Evolutionary conservation across 1,140 invertebrate genomes (phyloP), one percentile per base, ranked within the genome.

Genomic region (Galendromus occidentalis): DNA sequence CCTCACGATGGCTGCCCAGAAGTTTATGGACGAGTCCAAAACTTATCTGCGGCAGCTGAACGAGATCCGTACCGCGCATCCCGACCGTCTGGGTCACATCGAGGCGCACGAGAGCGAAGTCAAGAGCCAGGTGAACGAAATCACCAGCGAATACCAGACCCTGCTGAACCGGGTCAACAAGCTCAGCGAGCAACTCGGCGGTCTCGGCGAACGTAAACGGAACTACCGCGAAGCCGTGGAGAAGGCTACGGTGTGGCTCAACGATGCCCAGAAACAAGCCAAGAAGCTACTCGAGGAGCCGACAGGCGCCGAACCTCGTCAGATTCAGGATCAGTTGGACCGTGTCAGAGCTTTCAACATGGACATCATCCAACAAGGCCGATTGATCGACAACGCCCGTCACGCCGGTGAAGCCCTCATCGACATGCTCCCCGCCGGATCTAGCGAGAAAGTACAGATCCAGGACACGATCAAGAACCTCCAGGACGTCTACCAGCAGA

Each of bases 1-100:
- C 74, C 90, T 94, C 66, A 91, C 88, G 1, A 92, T 95, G 85
- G 84, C 88, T 0, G 88, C 88, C 0, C 89, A 94, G 76, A 93
- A 93, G 75, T 95, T 93, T 75, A 82, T 91, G 42, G 89, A 93
- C 71, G 88, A 94, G 74, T 88, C 87, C 71, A 91, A 90, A 76
- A 83, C 91, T 68, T 91, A 88, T 75, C 76, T 91, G 1, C 80
- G 81, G 33, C 79, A 84, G 12, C 77, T 92, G 39, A 92, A 91
- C 74, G 86, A 89, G 65, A 90, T 88, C 76, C 81, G 88, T 45
- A 88, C 86, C 1, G 81, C 82, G 44, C 73, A 91, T 55, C 87
- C 87, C 1, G 84, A 87, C 44, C 80, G 87, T 29, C 75, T 88
- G 67, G 81, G 85, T 1, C 86, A 88, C 73, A 82, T 88, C 64